Base-by-base conservation (phyloP, 2,113 vertebrate genomes). In the Triplophysa rosa region DNA sequence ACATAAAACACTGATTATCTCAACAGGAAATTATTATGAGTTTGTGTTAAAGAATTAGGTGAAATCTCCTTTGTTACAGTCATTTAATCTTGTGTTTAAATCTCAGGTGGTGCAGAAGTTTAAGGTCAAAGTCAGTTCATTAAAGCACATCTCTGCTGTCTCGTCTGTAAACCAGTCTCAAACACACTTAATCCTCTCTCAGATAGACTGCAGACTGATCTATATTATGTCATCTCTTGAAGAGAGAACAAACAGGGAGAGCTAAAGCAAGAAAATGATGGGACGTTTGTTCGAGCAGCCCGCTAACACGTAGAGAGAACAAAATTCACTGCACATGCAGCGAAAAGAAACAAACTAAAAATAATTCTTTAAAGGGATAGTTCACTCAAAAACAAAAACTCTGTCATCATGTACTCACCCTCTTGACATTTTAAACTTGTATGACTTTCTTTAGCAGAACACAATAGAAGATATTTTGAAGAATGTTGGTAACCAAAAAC, bases 131-230 rank as follows among this genome's bases (percentile, higher is more conserved):
- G 26, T 26, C 26, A 77, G 59, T 81, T 61, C 40, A 62, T 62
- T 21, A 67, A 69, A 59, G 65, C 64, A 68, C 33, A 62, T 76
- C 65, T 67, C 63, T 64, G 12, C 72, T 68, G 73, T 75, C 65
- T 49, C 19, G 58, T 63, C 58, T 47, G n/a, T 58, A 56, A 74
- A 63, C 47, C 61, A 73, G 58, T 66, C 79, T 59, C 33, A 80
- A 67, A 67, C 49, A 54, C 73, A 33, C 47, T 24, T 54, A 81
- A 69, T 77, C 72, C 58, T 76, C 19, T 69, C 72, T 61, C 54
- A 49, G 59, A n/a, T n/a, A 12, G 24, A 59, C 56, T 62, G 56
- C 21, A 73, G 37, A 62, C 56, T 9, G 12, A 33, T 61, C 29
- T 45, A 79, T 71, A 29, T 10, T n/a, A 21, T 40, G 11, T 80